Evolutionary conservation across 2,797 vertebrate genomes (phyloP), one percentile per base, ranked within the genome.

Genomic region (Agapornis canus): DNA sequence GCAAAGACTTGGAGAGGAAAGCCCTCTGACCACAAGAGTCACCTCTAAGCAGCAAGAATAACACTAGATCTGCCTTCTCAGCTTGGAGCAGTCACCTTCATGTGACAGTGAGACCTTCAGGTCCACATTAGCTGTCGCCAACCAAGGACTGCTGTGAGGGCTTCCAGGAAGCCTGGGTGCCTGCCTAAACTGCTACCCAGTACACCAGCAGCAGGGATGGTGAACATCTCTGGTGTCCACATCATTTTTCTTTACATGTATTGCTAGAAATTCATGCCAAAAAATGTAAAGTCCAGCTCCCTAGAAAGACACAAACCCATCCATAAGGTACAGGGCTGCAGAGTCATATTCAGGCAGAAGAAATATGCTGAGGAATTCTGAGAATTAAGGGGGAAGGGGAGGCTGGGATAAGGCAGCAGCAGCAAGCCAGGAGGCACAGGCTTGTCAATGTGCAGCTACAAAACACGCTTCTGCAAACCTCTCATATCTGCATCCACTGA

Each of bases 401-500:
- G 25, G 37, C 22, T 32, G n/a, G 14, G 5, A 4, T 11, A 19
- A 60, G 13, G 39, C 9, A 45, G 45, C 43, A 51, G 37, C 52
- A 85, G 54, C 54, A 73, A 86, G 15, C 37, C 31, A 45, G 43
- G 52, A 60, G 37, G 13, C n/a, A 94, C 8, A 39, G 1, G 1
- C 13, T 63, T 76, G 21, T 68, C 68, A 22, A 8, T 27, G 25
- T 54, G 31, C 15, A 65, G 39, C 59, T 45, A 48, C 49, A 47
- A 76, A 84, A 42, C 40, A 78, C 29, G 10, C 37, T 60, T 56
- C 54, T 59, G 18, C 35, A 70, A 79, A 49, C 14, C 14, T 66
- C 56, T 45, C n/a, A 2, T 16, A 22, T 35, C 57, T 82, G 31
- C 59, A 64, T 51, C 59, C 39, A 86, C 43, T 0, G 0, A 23